phyloP scores from a whole-genome alignment of 1,140 invertebrate species.

The Megalopta genalis region DNA sequence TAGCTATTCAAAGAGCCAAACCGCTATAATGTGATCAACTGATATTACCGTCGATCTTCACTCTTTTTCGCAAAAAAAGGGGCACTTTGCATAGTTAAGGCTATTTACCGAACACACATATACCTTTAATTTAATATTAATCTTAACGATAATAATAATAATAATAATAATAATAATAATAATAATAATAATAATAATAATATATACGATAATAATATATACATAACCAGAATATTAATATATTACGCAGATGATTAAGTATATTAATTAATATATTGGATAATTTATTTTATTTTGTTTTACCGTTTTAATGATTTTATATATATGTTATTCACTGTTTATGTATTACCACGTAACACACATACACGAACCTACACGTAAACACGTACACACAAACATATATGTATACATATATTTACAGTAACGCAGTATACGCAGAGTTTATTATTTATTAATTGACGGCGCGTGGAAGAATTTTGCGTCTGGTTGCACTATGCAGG shows the following conservation, averaged over 20 bases:
- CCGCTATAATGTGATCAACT: constrained; percentile 69
- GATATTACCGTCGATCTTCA: constrained; percentile 74
- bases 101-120: constrained; percentile 68
- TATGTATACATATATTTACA: constrained; percentile 14
- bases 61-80: constrained; percentile 58
- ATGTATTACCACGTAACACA: constrained; percentile 57
- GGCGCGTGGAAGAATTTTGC: constrained; percentile 38
- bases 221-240: constrained; percentile 77
- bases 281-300: constrained; percentile 80
- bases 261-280: constrained; percentile 78
- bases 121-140: constrained; percentile 50
- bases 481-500: constrained; percentile 54
- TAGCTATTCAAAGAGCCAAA: constrained; percentile 79
- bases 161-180: constrained; percentile 47
- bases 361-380: constrained; percentile 43
- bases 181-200: not conserved
- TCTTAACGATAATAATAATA: not conserved
- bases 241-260: constrained; percentile 77
- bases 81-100: constrained; percentile 78
- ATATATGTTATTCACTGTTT: constrained; percentile 79
- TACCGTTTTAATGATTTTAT: constrained; percentile 80
- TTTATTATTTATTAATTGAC: constrained; percentile 60
- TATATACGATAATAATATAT: constrained; percentile 50
- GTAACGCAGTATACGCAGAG: constrained; percentile 39
- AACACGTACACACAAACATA: constrained; percentile 1